Base-by-base conservation (phyloP, 2,888 invertebrate species). In the Slavum lentiscoides region DNA sequence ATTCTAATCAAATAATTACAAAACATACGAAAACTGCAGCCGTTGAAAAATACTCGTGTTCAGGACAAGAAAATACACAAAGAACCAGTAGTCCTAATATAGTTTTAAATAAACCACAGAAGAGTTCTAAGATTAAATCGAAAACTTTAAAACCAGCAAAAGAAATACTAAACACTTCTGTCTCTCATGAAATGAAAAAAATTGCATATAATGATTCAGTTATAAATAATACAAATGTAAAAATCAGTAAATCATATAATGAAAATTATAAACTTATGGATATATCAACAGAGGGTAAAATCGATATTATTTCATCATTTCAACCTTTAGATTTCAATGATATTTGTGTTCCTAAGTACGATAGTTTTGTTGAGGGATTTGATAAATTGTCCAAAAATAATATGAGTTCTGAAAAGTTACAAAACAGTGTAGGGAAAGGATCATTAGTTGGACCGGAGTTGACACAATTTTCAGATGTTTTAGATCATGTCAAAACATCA, bases 51-150 rank as follows among this genome's bases (percentile, higher is more conserved):
- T 55, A 58, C 30, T 30, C 30, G 55, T 17, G 21, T 23, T 68
- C 4, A 17, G 68, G 23, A 55, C 4, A 17, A 37, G 21, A 72
- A 39, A 72, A 72, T 72, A 15, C 4, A 17, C 58, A 39, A 72
- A 39, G 21, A 66, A 74, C 64, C 21, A 74, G 74, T 74, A 66
- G 55, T 66, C 66, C 55, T 17, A 74, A 64, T 11, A 30, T 30
- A 8, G 11, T n/a, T 15, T 8, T 11, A 15, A 70, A 37, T 58
- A 70, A 15, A n/a, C 7, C 58, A 37, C n/a, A n/a, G n/a, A n/a
- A n/a, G 58, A 4, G 9, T 58, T 37, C 58, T 21, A 58, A n/a
- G 11, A 58, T 58, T n/a, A 55, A 39, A 58, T 59, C 21, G 21
- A 72, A 58, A 72, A 39, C 15, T 9, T 7, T 55, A 30, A 23